Percentiles rank a stretch among this genome's conserved stretches.
Evolutionary conservation across 2,888 invertebrate species (phyloP).

Genomic region (Watsonalla binaria): DNA sequence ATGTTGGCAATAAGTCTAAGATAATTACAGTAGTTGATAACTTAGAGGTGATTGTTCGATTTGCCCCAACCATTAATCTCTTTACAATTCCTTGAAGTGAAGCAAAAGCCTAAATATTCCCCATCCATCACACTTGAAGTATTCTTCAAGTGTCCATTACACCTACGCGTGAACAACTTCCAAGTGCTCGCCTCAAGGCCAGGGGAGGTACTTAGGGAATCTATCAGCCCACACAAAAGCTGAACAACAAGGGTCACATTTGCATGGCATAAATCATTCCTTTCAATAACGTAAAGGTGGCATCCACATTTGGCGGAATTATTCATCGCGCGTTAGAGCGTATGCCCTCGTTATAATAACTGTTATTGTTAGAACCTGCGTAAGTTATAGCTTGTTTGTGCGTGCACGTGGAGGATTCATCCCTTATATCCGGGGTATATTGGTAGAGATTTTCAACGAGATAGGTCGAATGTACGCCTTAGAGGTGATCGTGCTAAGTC

Average conservation of each 20-base stretch:
- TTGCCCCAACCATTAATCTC: no score
- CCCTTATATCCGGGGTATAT: not conserved
- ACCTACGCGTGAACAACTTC: not conserved
- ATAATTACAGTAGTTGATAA: no score
- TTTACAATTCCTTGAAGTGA: no score
- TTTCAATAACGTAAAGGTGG: slow-evolving; percentile 10
- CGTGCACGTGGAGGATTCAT: not conserved
- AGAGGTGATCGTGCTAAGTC: no score
- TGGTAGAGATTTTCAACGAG: not conserved
- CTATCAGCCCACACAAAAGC: not conserved
- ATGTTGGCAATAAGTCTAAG: no score
- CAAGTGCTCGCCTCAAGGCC: not conserved
- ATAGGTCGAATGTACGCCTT: no score
- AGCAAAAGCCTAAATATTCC: no score
- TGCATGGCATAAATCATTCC: slow-evolving; percentile 8
- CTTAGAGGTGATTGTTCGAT: no score
- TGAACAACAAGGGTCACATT: not conserved
- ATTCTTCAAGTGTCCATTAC: not conserved
- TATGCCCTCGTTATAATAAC: slow-evolving; percentile 15
- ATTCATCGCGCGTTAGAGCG: slow-evolving; percentile 8
- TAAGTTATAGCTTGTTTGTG: not conserved
- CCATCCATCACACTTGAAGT: not conserved
- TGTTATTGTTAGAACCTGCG: slow-evolving; percentile 13
- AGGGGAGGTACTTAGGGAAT: not conserved
- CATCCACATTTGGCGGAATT: slow-evolving; percentile 5